These are phyloP conservation scores for Hermetia illucens DNA, from an alignment of 1,140 invertebrate species.

Conservation along the genomic window DNA sequence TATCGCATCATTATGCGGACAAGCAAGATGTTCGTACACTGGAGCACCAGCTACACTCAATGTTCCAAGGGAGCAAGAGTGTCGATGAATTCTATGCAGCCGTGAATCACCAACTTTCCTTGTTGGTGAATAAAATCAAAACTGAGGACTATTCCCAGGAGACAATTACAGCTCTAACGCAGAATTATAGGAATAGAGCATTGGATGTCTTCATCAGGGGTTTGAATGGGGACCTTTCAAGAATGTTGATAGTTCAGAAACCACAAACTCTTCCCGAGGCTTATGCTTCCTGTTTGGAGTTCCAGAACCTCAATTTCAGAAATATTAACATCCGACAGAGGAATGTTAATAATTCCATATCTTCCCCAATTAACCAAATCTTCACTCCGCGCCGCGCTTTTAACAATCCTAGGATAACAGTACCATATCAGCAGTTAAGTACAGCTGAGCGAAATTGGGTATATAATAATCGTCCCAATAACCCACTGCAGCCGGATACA, in stretches of 20 bases:
- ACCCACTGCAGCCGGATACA: no score
- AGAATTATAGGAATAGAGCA: constrained; percentile 1
- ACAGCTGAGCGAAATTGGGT: no score
- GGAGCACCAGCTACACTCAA: background rate
- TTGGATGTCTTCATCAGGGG: background rate
- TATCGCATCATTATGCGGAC: no score
- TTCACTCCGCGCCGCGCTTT: no score
- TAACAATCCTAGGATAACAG: no score
- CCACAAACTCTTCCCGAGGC: background rate
- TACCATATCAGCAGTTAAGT: no score
- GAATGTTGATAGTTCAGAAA: background rate
- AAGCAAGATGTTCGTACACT: no score
- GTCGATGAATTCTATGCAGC: background rate
- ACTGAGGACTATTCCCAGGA: background rate
- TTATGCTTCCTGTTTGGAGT: background rate
- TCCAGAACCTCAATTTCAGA: background rate
- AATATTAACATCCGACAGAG: background rate
- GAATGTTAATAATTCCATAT: no score
- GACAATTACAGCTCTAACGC: background rate
- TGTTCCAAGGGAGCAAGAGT: background rate
- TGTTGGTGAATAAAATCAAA: constrained; percentile 1
- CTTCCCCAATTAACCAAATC: no score
- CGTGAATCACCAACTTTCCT: background rate
- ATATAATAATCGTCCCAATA: no score
- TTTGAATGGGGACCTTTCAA: background rate